phyloP scores from a whole-genome alignment of 2,797 vertebrate genomes.

The Luscinia megarhynchos region DNA sequence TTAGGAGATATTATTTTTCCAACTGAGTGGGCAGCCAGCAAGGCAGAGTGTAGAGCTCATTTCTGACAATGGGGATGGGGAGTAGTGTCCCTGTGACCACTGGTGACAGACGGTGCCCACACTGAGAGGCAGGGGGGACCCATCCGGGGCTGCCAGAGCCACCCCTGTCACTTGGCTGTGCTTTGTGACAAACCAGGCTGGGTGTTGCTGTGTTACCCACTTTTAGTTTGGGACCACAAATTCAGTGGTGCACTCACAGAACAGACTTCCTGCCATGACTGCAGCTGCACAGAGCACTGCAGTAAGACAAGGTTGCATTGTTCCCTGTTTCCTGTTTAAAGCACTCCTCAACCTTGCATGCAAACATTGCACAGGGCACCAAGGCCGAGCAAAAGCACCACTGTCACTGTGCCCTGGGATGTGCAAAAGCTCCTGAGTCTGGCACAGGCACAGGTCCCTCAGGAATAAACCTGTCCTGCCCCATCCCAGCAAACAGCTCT shows the following conservation, averaged over 20 bases:
- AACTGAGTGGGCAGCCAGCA: accelerated
- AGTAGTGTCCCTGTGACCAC: accelerated
- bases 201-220: accelerated
- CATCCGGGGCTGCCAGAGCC: accelerated
- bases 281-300: accelerated
- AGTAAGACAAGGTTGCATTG: accelerated
- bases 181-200: background rate
- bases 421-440: background rate
- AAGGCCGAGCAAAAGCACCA: background rate
- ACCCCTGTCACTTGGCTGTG: background rate
- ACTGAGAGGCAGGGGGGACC: accelerated
- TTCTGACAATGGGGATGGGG: accelerated
- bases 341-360: accelerated
- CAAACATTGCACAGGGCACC: accelerated
- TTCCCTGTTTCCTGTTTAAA: background rate
- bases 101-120: background rate
- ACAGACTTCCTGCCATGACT: background rate
- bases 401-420: too few relatives aligned
- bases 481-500: accelerated
- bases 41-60: accelerated
- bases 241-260: accelerated
- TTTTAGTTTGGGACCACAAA: background rate
- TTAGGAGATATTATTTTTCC: background rate
- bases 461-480: background rate
- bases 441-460: accelerated